Evolutionary conservation across 2,888 invertebrate genomes (phyloP).

Genomic region (Teleogryllus oceanicus): DNA sequence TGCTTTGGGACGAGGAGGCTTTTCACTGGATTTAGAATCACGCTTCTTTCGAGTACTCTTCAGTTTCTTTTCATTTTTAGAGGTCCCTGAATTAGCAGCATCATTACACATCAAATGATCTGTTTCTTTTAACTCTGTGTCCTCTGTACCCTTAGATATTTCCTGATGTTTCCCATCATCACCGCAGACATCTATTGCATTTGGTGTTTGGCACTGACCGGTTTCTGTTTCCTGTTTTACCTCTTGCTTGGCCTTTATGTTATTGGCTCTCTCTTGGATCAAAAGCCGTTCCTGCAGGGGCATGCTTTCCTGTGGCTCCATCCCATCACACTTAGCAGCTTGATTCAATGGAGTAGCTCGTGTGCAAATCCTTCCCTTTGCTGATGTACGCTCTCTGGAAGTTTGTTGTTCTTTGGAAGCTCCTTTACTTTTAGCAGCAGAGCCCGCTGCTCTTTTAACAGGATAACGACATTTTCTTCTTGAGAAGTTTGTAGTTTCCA

Average conservation of each 20-base stretch:
- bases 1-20: conserved; percentile 36
- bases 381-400: background rate
- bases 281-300: conserved; percentile 30
- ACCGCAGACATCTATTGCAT: background rate
- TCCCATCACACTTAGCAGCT: conserved; percentile 23
- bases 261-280: conserved; percentile 21
- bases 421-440: background rate
- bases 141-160: background rate
- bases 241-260: conserved; percentile 30
- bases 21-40: conserved; percentile 23
- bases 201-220: background rate
- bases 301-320: conserved; percentile 22
- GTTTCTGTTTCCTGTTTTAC: conserved; percentile 9
- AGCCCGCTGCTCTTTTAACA: conserved; percentile 30
- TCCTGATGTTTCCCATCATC: background rate
- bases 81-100: background rate
- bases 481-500: conserved; percentile 26
- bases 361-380: background rate
- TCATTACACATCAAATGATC: background rate
- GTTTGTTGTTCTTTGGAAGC: background rate
- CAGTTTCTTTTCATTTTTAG: background rate
- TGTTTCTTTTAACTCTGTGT: background rate
- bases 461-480: conserved; percentile 35
- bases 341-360: background rate
- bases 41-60: conserved; percentile 29